Base-by-base conservation (phyloP, 2,888 invertebrate genomes). In the Sturmia bella region DNA sequence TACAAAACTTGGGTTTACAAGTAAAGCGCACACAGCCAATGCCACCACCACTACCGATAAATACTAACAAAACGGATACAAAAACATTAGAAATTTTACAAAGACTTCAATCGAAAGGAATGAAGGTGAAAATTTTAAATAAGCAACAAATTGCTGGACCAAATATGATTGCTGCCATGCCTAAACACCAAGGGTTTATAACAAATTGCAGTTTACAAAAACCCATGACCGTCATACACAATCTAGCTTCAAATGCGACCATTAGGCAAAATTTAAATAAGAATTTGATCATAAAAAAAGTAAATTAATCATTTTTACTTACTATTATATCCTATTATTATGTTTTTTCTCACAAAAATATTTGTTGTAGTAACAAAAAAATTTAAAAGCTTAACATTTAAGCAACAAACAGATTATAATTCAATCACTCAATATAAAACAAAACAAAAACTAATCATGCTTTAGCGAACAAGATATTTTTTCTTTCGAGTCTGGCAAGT, bases 41-140 rank as follows among this genome's bases (percentile, higher is more conserved):
- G 4, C 56, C 52, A 7, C 24, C 43, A 2, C 37, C 76, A 0
- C 13, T 17, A n/a, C 7, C 43, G 2, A 69, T 84, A 52, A 85
- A 79, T n/a, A 13, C 13, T 17, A 83, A 57, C n/a, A 66, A 64
- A 24, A 80, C 73, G 9, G 73, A 80, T 13, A 80, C 72, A 4
- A 76, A 83, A 54, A 83, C 85, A 6, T 68, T 85, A 72, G 83
- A 88, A 24, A 84, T 89, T 13, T 82, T 89, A 78, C 86, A 87
- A 1, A 89, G 88, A 74, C 70, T 89, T 21, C 87, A 89, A 69
- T 89, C 88, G 0, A 88, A 89, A 61, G 89, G 89, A 7, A 88
- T 89, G 61, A 74, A 85, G 63, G 85, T 85, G 3, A 85, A 85
- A 57, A 75, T 84, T 6, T 48, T 84, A 61, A 83, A 80, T 66